Evolutionary conservation across 2,113 vertebrate genomes (phyloP).

Genomic region (Castor canadensis): DNA sequence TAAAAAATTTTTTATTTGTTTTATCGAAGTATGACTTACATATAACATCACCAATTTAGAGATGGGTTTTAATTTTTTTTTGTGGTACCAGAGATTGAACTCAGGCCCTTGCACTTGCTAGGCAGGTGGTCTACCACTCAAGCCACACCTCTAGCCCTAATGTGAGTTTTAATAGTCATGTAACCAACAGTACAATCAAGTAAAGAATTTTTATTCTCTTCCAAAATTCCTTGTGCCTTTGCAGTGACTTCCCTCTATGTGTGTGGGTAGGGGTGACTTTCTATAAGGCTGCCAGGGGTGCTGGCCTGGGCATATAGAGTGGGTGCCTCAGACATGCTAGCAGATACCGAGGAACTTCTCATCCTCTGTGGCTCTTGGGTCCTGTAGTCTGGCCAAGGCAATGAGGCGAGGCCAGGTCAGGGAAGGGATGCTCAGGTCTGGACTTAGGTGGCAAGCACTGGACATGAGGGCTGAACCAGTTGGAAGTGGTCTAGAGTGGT

Average conservation of each 20-base stretch:
- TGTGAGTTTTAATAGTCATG: conserved; percentile 31
- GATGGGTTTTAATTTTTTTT: too few relatives aligned
- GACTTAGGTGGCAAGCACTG: not conserved
- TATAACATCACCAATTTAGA: too few relatives aligned
- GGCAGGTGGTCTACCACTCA: too few relatives aligned
- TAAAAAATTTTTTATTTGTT: not conserved
- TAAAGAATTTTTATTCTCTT: not conserved
- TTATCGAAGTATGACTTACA: conserved; percentile 12
- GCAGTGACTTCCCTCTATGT: not conserved
- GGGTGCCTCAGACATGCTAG: not conserved
- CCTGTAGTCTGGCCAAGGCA: not conserved
- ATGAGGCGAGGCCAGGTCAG: not conserved
- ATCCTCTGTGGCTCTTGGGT: not conserved
- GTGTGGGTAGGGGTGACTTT: not conserved
- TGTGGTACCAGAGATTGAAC: too few relatives aligned
- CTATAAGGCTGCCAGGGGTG: not conserved
- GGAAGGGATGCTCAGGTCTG: not conserved
- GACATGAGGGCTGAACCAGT: not conserved
- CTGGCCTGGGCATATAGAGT: not conserved
- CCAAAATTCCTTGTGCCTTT: not conserved
- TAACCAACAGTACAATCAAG: not conserved
- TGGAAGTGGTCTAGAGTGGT: not conserved
- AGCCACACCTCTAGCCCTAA: too few relatives aligned
- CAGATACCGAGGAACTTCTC: not conserved
- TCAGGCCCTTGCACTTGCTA: too few relatives aligned